Base-by-base conservation (phyloP, 2,797 vertebrate species). In the Leptodactylus fallax region DNA sequence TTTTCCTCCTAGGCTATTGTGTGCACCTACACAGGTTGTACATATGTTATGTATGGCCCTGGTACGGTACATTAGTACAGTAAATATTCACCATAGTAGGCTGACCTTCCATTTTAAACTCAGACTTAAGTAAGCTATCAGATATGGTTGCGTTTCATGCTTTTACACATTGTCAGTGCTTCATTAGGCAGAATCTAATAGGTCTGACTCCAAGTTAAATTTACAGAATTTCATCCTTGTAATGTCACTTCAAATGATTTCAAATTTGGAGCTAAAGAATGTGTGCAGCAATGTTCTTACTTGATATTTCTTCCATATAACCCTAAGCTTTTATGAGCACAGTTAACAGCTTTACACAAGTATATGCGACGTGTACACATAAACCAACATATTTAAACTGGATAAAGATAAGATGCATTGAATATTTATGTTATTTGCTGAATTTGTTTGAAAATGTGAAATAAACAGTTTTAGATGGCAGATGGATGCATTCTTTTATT, bases 201-300 rank as follows among this genome's bases (percentile, higher is more conserved):
- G n/a, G 90, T 92, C 87, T 87, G 25, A 89, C 81, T 92, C 83
- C 90, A 76, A 90, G 51, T 91, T 69, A 79, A 91, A 86, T 90
- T 82, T 91, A 79, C 27, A 87, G 72, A 80, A 90, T 91, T 27
- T 90, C 25, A 90, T 90, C 87, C 87, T 91, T 92, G 89, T 89
- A 83, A 85, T 91, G 90, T 91, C 90, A 90, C 71, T 89, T 92
- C 90, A 89, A 87, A 92, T 93, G 61, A 90, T 90, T 91, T 91
- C 71, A 83, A 69, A 91, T 91, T 90, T 91, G 89, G 36, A 72
- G 93, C 88, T 83, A 65, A 90, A 85, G 90, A 90, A 69, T 84
- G 0, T 1, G 67, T 58, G 72, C 67, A 49, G 21, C 1, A 0
- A 16, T 86, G 76, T 88, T 77, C 78, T 91, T 91, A 49, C 56